Evolutionary conservation across 2,113 vertebrate genomes (phyloP), one percentile per base, ranked within the genome.

Genomic region (Cinclus mexicanus): DNA sequence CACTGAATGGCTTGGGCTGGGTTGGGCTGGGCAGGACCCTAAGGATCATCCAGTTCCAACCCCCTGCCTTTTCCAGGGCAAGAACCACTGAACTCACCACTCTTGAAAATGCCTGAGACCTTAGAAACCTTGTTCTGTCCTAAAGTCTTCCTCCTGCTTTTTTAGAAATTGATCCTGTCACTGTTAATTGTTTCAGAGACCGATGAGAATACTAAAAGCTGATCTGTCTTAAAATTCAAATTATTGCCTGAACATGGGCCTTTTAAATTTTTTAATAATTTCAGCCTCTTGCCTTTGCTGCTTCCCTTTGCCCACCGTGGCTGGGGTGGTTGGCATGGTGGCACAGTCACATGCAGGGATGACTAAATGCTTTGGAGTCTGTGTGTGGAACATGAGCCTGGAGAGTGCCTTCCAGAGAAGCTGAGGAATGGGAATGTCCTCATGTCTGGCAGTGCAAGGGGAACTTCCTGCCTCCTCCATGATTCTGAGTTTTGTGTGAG

Each of bases 341-440:
- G 95, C 89, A 70, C 14, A 17, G 18, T 81, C 87, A 90, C 80
- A 49, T 75, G 56, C 87, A 15, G 90, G 64, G 82, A 84, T 96
- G 95, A 94, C 79, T 89, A 86, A 96, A 94, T 71, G 84, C 93
- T 95, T 50, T 75, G 69, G 87, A 90, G 88, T 82, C 60, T 81
- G 72, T 11, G 71, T 76, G 87, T 69, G 60, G 72, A 93, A 94
- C 75, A 9, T 60, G 83, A 83, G 91, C 64, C 71, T 75, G 85
- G 76, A 8, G 88, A 71, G 57, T 1, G 18, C 92, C 83, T 83
- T 92, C 75, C 90, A 88, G 85, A 83, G 92, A 85, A 93, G 85
- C 83, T 89, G 90, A 64, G 88, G 61, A 56, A 31, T 77, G 55
- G 59, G 94, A 63, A 88, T 60, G 41, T 80, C 87, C 91, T 37